These are phyloP conservation scores for Galemys pyrenaicus DNA, from an alignment of 2,113 vertebrate species.

Conservation along the genomic window DNA sequence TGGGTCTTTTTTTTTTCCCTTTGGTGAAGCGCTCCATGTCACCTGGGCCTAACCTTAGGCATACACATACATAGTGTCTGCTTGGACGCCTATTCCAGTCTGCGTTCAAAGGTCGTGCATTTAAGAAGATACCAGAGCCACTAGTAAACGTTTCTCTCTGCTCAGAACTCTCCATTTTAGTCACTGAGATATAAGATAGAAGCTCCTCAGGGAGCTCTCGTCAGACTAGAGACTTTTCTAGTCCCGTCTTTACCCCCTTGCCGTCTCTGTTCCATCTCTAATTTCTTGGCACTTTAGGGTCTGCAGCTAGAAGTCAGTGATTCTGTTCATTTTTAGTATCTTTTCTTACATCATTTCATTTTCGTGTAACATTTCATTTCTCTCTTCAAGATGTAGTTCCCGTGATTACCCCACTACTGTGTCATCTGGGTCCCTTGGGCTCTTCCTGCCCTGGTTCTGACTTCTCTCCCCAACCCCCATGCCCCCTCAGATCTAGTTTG, in stretches of 20 bases:
- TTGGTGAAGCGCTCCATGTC: not conserved
- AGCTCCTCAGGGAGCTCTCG: not conserved
- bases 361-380: too few species aligned
- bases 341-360: not conserved
- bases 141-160: not conserved
- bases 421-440: too few species aligned
- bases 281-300: not conserved
- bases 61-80: fast-evolving
- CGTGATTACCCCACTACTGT: too few species aligned
- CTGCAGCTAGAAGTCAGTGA: not conserved
- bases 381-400: too few species aligned
- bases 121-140: not conserved
- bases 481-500: too few species aligned
- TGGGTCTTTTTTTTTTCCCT: not conserved
- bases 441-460: too few species aligned
- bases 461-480: too few species aligned
- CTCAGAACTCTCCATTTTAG: not conserved
- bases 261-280: not conserved
- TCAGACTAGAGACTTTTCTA: not conserved
- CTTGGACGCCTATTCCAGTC: not conserved
- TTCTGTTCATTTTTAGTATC: not conserved
- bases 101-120: not conserved
- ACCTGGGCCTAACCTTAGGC: not conserved
- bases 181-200: not conserved
- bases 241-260: not conserved